Evolutionary conservation across 2,888 invertebrate species (phyloP), one percentile per base, ranked within the genome.

Genomic region (Dasypogon diadema): DNA sequence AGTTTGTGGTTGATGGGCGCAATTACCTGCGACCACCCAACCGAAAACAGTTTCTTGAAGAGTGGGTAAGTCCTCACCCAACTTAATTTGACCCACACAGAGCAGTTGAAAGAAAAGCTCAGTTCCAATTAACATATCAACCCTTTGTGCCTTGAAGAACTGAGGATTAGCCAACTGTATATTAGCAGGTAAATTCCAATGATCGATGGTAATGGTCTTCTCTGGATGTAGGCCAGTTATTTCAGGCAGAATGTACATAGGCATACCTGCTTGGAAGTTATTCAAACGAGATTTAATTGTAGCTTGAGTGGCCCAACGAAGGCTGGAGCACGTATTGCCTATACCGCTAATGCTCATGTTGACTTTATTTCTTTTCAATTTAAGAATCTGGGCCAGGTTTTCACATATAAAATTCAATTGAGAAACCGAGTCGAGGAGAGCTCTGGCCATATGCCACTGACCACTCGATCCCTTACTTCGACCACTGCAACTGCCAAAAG

Each of bases 151-250:
- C 16, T 73, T 18, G n/a, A 22, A 56, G n/a, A 73, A 42, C 8
- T 6, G 10, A 6, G 56, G 26, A 56, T 73, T 56, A 2, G 56
- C 56, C 10, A 73, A 10, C 16, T 18, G n/a, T n/a, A 56, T 30
- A 14, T 30, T 26, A 4, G 2, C 34, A 16, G 55, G 74, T 73
- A 80, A 63, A n/a, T 78, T 80, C 24, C 56, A 56, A 48, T 48
- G 8, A 14, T 48, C 48, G 5, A 48, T 4, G n/a, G 2, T n/a
- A 14, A 2, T 12, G 4, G 4, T 48, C 4, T 14, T 12, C 16
- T 48, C 48, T 5, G 48, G 48, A 5, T 48, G 48, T 3, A 12
- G 8, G 1, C 16, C 1, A 14, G 48, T 48, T 48, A 12, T 2
- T 8, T 48, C 4, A 8, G 48, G 48, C 12, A 48, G 4, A 48